A percentile compares a stretch with the other conserved stretches of the same genome.
These are phyloP conservation scores for Saturnia japonica DNA, from an alignment of 2,888 invertebrate genomes.

Conservation along the genomic window DNA sequence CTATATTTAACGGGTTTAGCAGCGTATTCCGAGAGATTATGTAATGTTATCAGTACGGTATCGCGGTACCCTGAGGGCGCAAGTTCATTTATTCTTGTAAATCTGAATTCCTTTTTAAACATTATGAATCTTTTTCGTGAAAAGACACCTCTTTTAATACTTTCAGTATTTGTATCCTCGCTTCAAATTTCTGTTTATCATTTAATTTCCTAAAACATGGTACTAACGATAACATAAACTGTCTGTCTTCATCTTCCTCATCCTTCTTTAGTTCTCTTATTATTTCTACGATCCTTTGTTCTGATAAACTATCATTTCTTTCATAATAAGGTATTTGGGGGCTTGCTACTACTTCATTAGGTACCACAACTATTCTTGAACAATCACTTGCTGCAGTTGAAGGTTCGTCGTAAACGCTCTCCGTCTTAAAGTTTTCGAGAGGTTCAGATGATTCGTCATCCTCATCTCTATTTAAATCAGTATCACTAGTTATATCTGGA, in stretches of 20 bases:
- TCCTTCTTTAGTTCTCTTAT: slow-evolving; percentile 46
- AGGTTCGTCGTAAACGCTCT: slow-evolving; percentile 28
- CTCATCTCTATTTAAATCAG: slow-evolving; percentile 27
- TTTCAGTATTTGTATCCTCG: slow-evolving; percentile 57
- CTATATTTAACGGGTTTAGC: too few relatives aligned
- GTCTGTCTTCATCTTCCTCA: slow-evolving; percentile 57
- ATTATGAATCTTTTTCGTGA: slow-evolving; percentile 27
- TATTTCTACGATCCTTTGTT: slow-evolving; percentile 48
- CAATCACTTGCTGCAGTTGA: slow-evolving; percentile 24
- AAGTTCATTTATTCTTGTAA: not conserved
- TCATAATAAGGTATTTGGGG: slow-evolving; percentile 35
- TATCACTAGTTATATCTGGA: slow-evolving; percentile 29
- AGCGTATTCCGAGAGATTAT: too few relatives aligned
- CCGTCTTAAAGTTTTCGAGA: slow-evolving; percentile 39
- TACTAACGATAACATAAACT: slow-evolving; percentile 57
- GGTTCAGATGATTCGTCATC: slow-evolving; percentile 38
- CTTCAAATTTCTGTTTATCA: slow-evolving; percentile 56
- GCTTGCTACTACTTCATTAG: slow-evolving; percentile 15
- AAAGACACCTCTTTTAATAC: slow-evolving; percentile 50
- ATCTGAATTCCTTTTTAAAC: not conserved
- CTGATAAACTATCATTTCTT: slow-evolving; percentile 34
- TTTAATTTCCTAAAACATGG: slow-evolving; percentile 54
- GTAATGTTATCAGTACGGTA: too few relatives aligned
- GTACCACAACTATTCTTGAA: slow-evolving; percentile 22
- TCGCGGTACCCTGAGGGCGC: not conserved